Base-by-base conservation (phyloP, 2,113 vertebrate genomes). In the Thamnaconus septentrionalis region DNA sequence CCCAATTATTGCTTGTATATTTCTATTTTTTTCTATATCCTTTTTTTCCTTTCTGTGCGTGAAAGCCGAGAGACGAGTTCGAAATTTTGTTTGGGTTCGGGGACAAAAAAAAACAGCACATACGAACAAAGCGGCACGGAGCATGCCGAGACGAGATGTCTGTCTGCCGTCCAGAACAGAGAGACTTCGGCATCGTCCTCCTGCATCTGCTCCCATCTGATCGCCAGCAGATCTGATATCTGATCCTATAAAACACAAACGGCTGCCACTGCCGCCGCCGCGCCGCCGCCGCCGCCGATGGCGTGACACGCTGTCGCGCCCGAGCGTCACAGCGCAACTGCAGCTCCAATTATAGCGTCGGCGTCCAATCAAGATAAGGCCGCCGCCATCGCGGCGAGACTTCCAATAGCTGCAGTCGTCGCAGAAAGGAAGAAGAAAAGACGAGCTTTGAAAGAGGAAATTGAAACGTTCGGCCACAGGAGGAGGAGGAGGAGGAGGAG, bases 211-310 rank as follows among this genome's bases (percentile, higher is more conserved):
- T 48, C 9, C 42, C 48, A 74, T 78, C 78, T 66, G 48, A 56
- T 64, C 65, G 78, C 75, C 81, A 68, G 52, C 70, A 53, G 46
- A 44, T 62, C 61, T 56, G 53, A 71, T 76, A 80, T 70, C 56
- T 65, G 83, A 81, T 80, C 65, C 41, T 67, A 59, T 60, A 53
- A 67, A 78, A 53, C 59, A 31, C 18, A 31, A 42, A 56, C 3
- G 4, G 52, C 68, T 64, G 67, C 63, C 73, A 39, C 68, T 47
- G 62, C 56, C 53, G 42, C 6, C 40, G 57, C 57, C 48, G 63
- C 59, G 72, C 48, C 56, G 41, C 43, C 41, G 11, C 54, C 8
- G 50, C 3, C 56, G 5, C 45, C 45, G 2, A 6, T 12, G 61
- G 56, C 61, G 55, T 43, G 45, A 39, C 55, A 31, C 48, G 18